phyloP scores from a whole-genome alignment of 2,888 invertebrate species.

The Malthinus seriepunctatus region DNA sequence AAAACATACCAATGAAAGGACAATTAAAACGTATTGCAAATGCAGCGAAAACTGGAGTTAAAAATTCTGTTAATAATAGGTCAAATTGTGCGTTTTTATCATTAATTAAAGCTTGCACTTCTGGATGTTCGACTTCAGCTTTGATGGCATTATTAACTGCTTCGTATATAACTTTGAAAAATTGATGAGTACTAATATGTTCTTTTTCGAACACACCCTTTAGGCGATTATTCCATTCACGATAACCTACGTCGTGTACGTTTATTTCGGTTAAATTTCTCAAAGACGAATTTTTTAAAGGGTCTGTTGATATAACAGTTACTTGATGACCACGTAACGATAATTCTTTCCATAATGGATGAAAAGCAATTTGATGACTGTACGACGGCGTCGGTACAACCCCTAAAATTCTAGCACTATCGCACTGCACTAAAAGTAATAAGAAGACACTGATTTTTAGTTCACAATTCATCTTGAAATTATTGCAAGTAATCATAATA shows the following conservation, averaged over 20 bases:
- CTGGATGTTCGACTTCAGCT: slow-evolving; percentile 30
- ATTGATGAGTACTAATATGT: too few species aligned
- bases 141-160: too few species aligned
- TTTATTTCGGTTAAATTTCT: slow-evolving; percentile 53
- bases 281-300: slow-evolving; percentile 48
- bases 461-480: neutral
- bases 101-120: slow-evolving; percentile 40
- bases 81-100: neutral
- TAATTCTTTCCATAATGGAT: slow-evolving; percentile 53
- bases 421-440: too few species aligned
- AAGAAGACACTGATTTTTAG: neutral
- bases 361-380: slow-evolving; percentile 57
- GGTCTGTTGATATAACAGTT: slow-evolving; percentile 53
- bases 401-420: slow-evolving; percentile 50
- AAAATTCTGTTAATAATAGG: neutral
- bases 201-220: too few species aligned
- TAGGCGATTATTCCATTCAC: neutral
- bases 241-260: slow-evolving; percentile 20
- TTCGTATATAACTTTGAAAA: too few species aligned
- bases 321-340: slow-evolving; percentile 56
- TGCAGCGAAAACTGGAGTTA: neutral
- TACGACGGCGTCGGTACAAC: slow-evolving; percentile 54
- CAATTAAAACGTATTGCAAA: neutral
- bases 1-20: neutral
- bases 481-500: too few species aligned